Evolutionary conservation across 2,113 vertebrate genomes (phyloP), one percentile per base, ranked within the genome.

Genomic region (Echinops telfairi): DNA sequence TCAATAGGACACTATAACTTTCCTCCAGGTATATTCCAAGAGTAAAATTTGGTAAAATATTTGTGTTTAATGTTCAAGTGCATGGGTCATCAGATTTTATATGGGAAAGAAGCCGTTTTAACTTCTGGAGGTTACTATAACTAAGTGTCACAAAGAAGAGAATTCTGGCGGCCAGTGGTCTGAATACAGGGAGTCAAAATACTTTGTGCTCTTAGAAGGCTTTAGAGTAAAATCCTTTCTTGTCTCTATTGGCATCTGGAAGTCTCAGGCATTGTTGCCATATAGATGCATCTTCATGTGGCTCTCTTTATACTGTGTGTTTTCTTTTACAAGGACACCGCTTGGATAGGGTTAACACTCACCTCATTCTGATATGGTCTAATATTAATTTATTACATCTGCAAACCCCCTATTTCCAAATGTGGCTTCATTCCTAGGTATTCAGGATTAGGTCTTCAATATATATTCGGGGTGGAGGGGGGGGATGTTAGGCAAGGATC

Each of bases 11-110:
- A 43, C 7, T 60, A 20, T 25, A 29, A 7, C 15, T 57, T 16
- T 58, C 57, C 22, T 36, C n/a, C 57, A 25, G 73, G 57, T 43
- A 31, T 12, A 68, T 76, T 83, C 22, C 23, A 92, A 82, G 33
- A 66, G 10, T 19, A 3, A 15, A 15, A 87, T 31, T 81, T 90
- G 80, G 70, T 43, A 62, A 88, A 82, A 33, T n/a, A n/a, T 25
- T 17, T 47, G 80, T 93, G 76, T 58, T 75, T 27, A 16, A 92
- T 83, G 36, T 83, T 92, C 77, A 84, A 40, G 20, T 43, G 84
- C 57, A 78, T 7, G 22, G 38, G 43, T 58, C 70, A 38, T 33
- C 12, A 68, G n/a, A 36, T 43, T 40, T 94, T 79, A 81, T 25
- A 36, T 58, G 64, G 19, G 11, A 31, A 70, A 27, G 7, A 73